Evolutionary conservation across 2,888 invertebrate genomes (phyloP), one percentile per base, ranked within the genome.

Genomic region (Drosophila borborema): DNA sequence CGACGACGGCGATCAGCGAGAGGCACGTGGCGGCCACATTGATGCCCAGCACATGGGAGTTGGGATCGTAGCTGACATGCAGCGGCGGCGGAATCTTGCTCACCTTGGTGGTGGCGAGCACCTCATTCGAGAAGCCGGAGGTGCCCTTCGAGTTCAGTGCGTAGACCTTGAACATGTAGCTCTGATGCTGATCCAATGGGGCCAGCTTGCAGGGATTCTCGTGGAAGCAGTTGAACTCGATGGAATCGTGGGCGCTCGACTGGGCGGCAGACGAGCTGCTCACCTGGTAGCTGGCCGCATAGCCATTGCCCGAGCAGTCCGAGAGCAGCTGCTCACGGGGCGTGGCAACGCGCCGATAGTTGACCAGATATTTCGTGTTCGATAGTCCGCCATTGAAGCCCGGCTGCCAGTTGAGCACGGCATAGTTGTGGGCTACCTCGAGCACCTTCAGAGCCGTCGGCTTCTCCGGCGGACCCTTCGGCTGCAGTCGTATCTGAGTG

Each of bases 341-440:
- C 45, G 93, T 93, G 0, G 95, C 94, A 0, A 96, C 95, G 28
- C 96, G 95, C 31, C 96, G 95, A 92, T 97, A 97, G 28, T 96
- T 95, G n/a, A 97, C 96, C 86, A 97, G 96, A 92, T 97, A 97
- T 90, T 97, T 98, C 0, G 98, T 98, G 84, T 96, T 96, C 41
- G 95, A 94, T 60, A 97, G 93, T 0, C 98, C 98, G 0, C 98
- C 98, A 91, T 98, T 97, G 92, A 98, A 98, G 0, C 98, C 98
- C 0, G 97, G 95, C 82, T 96, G 96, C 98, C 98, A 98, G 61
- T 95, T 95, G n/a, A 98, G 93, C 0, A 96, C 96, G 2, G 97
- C 96, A 86, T 95, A 96, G 62, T 96, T 96, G 38, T 96, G 96
- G 0, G 97, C 97, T 0, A 96, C 95, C 90, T 96, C 96, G 64